A percentile compares a stretch with the other conserved stretches of the same genome.
These are phyloP conservation scores for Philotrypesis tridentata DNA, from an alignment of 1,140 invertebrate genomes.

Conservation along the genomic window DNA sequence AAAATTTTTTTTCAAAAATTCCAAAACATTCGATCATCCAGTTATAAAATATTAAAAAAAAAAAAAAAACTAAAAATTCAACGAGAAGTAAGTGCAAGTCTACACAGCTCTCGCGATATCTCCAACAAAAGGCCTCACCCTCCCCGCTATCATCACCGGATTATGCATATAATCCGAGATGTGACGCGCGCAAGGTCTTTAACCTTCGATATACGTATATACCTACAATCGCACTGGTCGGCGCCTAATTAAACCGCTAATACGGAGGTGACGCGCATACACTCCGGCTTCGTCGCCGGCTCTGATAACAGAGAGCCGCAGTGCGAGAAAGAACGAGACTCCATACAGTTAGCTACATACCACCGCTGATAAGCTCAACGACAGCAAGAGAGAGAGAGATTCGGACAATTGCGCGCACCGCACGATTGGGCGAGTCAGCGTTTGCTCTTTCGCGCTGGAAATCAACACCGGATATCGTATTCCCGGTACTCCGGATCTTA, in stretches of 20 bases:
- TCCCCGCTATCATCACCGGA: no score
- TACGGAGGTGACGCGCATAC: conserved; percentile 27
- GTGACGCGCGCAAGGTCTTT: conserved; percentile 26
- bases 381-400: neutral
- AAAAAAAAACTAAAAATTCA: no score
- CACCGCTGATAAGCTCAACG: conserved; percentile 27
- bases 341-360: conserved; percentile 10
- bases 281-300: conserved; percentile 12
- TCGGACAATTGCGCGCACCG: conserved; percentile 22
- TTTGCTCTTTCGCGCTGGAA: conserved; percentile 29
- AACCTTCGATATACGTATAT: conserved; percentile 15
- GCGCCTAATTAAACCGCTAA: conserved; percentile 43
- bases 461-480: conserved; percentile 35
- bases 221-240: neutral
- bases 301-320: conserved; percentile 24
- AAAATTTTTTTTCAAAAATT: no score
- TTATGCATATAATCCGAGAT: neutral
- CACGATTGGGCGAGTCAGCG: conserved; percentile 37
- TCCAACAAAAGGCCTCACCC: no score
- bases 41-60: no score
- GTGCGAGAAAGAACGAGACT: neutral
- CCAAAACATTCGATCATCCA: no score
- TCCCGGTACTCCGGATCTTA: neutral
- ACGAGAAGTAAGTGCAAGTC: no score
- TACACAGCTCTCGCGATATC: no score